Base-by-base conservation (phyloP, 2,888 invertebrate species). In the Torymus aiolomorphi region DNA sequence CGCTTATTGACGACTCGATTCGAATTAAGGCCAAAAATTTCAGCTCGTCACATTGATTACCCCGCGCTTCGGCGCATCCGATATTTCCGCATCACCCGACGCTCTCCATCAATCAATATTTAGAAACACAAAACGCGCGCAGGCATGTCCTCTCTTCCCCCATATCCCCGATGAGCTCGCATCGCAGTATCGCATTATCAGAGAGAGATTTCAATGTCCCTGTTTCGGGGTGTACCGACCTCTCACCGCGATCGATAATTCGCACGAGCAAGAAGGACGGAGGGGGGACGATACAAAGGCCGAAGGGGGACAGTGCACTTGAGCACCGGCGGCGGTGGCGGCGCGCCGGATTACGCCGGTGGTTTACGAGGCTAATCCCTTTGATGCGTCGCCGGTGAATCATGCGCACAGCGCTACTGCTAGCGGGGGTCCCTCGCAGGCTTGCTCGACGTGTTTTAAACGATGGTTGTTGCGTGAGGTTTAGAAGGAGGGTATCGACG, bases 361-460 rank as follows among this genome's bases (percentile, higher is more conserved):
- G 82, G 84, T 84, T 84, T 82, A 79, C 77, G 82, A 82, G 83
- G 78, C 83, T 84, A 84, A 83, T 84, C 85, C 83, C 83, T 84
- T 84, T 82, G 84, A 84, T 83, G 82, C 71, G 59, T 14, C n/a
- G 82, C 82, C 82, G 82, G 83, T 83, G 85, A 84, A 82, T 85
- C 84, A 83, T 80, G 80, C 83, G 82, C 80, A 83, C 83, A 82
- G 73, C 70, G 63, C 56, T 42, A 42, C 42, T 42, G 8, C 42
- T 42, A 10, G 42, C 8, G 42, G 42, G 42, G 42, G 42, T 42
- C 42, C 42, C 42, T 42, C 8, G 42, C 42, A 8, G 42, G 42
- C 42, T 42, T 42, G 42, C 42, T 42, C 42, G 42, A 42, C 42
- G 42, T 42, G 42, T 5, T 42, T 42, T 42, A 42, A 42, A 42